These are phyloP conservation scores for Phylloscopus trochiloides DNA, from an alignment of 2,113 vertebrate genomes.

Conservation along the genomic window DNA sequence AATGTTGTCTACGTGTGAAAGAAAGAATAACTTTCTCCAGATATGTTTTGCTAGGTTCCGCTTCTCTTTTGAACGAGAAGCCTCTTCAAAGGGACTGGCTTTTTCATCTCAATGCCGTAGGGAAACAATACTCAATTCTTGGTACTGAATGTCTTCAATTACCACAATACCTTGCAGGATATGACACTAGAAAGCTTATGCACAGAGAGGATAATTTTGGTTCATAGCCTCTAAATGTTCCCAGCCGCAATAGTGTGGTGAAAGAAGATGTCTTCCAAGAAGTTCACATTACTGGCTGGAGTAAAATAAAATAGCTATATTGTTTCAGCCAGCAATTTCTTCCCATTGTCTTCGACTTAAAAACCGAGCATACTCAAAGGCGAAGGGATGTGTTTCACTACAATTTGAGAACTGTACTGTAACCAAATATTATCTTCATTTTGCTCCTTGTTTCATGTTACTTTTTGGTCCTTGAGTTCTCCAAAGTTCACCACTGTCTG, in stretches of 20 bases:
- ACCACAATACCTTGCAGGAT: conserved; percentile 46
- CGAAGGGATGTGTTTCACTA: conserved; percentile 87
- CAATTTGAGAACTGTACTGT: conserved; percentile 85
- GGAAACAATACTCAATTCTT: conserved; percentile 15
- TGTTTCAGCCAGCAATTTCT: conserved; percentile 90
- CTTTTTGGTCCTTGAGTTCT: conserved; percentile 84
- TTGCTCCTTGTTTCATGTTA: conserved; percentile 93
- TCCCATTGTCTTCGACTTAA: conserved; percentile 88
- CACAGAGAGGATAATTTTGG: conserved; percentile 80
- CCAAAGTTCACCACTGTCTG: conserved; percentile 76
- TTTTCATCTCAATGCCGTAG: conserved; percentile 26
- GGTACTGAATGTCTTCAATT: conserved; percentile 35
- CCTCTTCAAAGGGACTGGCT: conserved; percentile 53
- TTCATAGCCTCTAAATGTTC: conserved; percentile 82
- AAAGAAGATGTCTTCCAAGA: conserved; percentile 99
- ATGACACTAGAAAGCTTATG: conserved; percentile 42
- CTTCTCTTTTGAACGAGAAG: neutral
- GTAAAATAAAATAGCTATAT: conserved; percentile 91
- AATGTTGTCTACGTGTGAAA: neutral
- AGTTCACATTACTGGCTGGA: conserved; percentile 91
- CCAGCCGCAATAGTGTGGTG: conserved; percentile 78
- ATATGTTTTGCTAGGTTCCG: neutral
- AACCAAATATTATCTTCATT: conserved; percentile 93
- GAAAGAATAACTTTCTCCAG: conserved; percentile 16
- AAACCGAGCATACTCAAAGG: conserved; percentile 84